Percentiles rank a stretch among this genome's conserved stretches.
Conservation (phyloP, 2,888 invertebrate genomes). For the Melikaiella ostensackeni region DNA sequence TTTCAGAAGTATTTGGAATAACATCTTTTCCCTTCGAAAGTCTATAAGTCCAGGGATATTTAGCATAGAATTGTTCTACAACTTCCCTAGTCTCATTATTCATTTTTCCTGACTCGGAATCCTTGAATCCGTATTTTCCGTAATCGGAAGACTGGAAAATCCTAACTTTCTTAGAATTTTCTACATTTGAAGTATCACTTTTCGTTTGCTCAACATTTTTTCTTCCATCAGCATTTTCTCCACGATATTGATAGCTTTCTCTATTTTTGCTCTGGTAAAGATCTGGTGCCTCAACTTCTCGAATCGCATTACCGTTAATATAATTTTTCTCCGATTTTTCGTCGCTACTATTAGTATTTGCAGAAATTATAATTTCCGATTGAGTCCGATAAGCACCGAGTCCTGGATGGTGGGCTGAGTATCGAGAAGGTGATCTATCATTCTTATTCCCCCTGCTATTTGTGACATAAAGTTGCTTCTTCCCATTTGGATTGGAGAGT, state of each 20-base stretch:
- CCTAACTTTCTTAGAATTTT: conserved; percentile 4
- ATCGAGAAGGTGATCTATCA: background rate
- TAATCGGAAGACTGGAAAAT: background rate
- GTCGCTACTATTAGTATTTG: background rate
- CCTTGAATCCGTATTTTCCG: background rate
- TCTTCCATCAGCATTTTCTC: background rate
- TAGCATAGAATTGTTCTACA: background rate
- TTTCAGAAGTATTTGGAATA: background rate
- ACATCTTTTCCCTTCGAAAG: background rate
- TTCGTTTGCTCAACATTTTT: background rate
- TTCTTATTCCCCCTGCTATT: background rate
- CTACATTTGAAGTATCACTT: background rate
- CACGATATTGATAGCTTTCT: background rate
- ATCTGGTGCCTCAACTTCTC: conserved; percentile 23
- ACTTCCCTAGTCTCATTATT: background rate
- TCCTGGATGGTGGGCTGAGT: background rate
- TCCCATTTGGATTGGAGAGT: background rate
- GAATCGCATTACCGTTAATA: background rate
- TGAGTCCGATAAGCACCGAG: conserved; percentile 15
- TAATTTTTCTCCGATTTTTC: background rate
- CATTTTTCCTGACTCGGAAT: background rate
- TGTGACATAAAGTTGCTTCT: background rate
- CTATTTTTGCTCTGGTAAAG: background rate
- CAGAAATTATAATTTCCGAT: background rate
- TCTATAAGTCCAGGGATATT: conserved; percentile 9